These are phyloP conservation scores for Tragelaphus imberbis DNA, from an alignment of 2,113 vertebrate genomes.

Conservation along the genomic window DNA sequence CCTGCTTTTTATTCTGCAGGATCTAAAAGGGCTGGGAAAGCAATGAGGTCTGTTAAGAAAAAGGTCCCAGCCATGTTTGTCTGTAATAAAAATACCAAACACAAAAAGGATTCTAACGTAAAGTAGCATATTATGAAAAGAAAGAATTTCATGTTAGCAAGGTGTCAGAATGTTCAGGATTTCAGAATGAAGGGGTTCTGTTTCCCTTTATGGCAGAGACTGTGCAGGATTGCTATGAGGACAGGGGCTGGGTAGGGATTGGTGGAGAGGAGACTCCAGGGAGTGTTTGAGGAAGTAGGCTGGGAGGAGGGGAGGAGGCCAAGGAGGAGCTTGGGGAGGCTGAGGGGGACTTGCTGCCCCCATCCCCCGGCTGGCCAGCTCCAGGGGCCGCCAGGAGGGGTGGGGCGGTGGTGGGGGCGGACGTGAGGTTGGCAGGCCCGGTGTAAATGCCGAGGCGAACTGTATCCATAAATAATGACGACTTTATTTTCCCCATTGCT, in stretches of 20 bases:
- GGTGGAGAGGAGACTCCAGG: background rate
- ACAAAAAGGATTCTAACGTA: background rate
- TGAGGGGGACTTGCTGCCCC: background rate
- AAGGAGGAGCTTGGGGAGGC: accelerated
- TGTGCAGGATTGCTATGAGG: too few relatives aligned
- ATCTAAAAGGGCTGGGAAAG: background rate
- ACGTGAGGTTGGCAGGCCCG: background rate
- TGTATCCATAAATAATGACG: conserved; percentile 67
- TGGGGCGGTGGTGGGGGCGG: background rate
- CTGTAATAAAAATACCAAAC: background rate
- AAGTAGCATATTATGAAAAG: background rate
- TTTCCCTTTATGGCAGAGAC: too few relatives aligned
- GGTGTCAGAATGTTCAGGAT: too few relatives aligned
- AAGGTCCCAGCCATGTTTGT: background rate
- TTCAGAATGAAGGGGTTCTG: too few relatives aligned
- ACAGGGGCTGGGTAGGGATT: background rate
- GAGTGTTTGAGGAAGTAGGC: background rate
- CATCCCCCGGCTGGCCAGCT: too few relatives aligned
- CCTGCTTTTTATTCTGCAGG: background rate
- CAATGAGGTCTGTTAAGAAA: background rate
- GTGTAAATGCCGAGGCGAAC: conserved; percentile 23
- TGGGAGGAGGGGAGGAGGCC: background rate
- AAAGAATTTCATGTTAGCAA: too few relatives aligned
- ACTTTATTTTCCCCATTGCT: conserved; percentile 69
- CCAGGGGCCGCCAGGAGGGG: background rate